phyloP scores from a whole-genome alignment of 2,888 invertebrate genomes.

The Leptothorax acervorum region DNA sequence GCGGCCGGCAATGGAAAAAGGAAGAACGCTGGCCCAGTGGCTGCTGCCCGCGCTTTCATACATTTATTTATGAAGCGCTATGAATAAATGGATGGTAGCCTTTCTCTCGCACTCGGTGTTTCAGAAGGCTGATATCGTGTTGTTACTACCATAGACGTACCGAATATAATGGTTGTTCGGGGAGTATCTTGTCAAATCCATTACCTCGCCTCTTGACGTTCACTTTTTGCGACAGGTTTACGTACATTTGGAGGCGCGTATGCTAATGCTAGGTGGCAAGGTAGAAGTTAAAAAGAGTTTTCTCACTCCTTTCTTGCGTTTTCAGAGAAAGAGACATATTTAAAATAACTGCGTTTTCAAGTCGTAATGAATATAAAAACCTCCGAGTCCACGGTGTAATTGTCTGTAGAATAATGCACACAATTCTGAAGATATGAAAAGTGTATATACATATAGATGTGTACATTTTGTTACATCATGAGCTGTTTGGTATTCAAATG shows the following conservation, averaged over 20 bases:
- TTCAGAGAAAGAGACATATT: not conserved
- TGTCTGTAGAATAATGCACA: not conserved
- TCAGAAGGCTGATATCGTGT: conserved; percentile 78
- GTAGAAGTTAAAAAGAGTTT: conserved; percentile 16
- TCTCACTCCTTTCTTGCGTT: not conserved
- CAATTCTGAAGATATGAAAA: not conserved
- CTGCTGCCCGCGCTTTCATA: conserved; percentile 78
- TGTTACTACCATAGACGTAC: conserved; percentile 77
- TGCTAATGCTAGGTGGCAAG: conserved; percentile 22
- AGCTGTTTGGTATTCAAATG: not conserved
- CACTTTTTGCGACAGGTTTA: conserved; percentile 43
- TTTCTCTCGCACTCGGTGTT: conserved; percentile 78
- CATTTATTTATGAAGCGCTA: conserved; percentile 85
- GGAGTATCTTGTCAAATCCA: conserved; percentile 78
- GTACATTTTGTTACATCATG: not conserved
- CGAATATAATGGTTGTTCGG: conserved; percentile 80
- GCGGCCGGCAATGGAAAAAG: conserved; percentile 66
- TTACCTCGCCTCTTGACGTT: conserved; percentile 67
- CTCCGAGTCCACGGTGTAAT: not conserved
- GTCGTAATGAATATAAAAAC: conserved; percentile 7
- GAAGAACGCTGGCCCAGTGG: conserved; percentile 70
- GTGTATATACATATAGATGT: not conserved
- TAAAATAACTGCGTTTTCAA: conserved; percentile 1
- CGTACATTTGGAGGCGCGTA: conserved; percentile 38
- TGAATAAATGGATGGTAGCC: conserved; percentile 84